phyloP scores from a whole-genome alignment of 2,113 vertebrate species.

The Megaleporinus macrocephalus region DNA sequence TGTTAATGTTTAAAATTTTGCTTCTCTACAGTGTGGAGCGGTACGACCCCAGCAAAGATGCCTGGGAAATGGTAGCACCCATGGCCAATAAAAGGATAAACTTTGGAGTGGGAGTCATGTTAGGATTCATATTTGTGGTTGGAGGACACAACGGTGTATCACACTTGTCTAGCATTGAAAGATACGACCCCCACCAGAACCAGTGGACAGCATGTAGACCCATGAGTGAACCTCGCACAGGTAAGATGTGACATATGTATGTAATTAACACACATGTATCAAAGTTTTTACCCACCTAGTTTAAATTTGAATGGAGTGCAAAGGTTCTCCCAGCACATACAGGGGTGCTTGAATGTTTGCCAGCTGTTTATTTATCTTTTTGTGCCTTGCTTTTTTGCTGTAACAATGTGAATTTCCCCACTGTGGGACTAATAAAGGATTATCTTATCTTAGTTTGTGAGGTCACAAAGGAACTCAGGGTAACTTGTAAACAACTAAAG shows the following conservation, averaged over 20 bases:
- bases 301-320: neutral
- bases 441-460: too few relatives aligned
- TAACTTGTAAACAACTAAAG: too few relatives aligned
- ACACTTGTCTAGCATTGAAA: conserved; percentile 95
- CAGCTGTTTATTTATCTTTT: too few relatives aligned
- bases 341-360: too few relatives aligned
- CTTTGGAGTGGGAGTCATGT: conserved; percentile 96
- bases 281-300: neutral
- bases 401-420: too few relatives aligned
- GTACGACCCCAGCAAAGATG: conserved; percentile 94
- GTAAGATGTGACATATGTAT: conserved; percentile 76
- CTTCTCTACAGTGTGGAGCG: conserved; percentile 87
- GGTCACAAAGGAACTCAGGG: too few relatives aligned
- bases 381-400: too few relatives aligned
- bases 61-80: conserved; percentile 95
- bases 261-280: neutral
- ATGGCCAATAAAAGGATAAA: conserved; percentile 99
- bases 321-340: neutral
- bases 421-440: too few relatives aligned
- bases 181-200: conserved; percentile 96
- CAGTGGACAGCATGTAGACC: conserved; percentile 96
- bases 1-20: neutral
- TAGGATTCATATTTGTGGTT: conserved; percentile 98
- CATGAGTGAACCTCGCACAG: conserved; percentile 97
- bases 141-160: conserved; percentile 97